Percentiles rank a stretch among this genome's conserved stretches.
phyloP scores from a whole-genome alignment of 2,797 vertebrate species.

The Lateolabrax maculatus region DNA sequence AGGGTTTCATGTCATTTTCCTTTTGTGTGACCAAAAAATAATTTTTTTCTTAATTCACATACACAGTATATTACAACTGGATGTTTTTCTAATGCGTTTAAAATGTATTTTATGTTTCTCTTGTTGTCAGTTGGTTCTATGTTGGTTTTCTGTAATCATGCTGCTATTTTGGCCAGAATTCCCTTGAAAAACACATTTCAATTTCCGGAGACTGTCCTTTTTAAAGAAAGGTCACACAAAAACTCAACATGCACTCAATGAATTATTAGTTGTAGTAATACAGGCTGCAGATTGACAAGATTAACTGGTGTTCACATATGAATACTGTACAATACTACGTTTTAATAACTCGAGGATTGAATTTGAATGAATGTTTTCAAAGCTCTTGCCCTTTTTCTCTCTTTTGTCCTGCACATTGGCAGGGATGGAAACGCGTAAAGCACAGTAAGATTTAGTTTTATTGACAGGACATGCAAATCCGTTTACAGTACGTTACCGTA shows the following conservation, averaged over 20 bases:
- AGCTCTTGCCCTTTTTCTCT: background rate
- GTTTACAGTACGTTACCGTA: no score
- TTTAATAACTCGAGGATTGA: background rate
- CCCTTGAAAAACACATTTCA: conserved; percentile 25
- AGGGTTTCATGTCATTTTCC: conserved; percentile 27
- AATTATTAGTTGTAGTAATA: conserved; percentile 6
- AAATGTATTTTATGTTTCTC: background rate
- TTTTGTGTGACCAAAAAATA: background rate
- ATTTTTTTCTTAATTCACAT: background rate
- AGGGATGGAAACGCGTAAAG: background rate
- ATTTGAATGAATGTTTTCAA: background rate
- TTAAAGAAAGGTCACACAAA: conserved; percentile 38
- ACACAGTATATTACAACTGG: background rate
- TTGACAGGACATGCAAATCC: background rate
- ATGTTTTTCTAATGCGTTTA: background rate
- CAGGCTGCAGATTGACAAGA: background rate
- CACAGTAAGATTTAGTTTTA: background rate
- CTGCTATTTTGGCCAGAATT: background rate
- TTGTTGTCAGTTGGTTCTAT: background rate
- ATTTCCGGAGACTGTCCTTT: conserved; percentile 5
- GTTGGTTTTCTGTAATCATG: conserved; percentile 9
- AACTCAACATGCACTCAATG: background rate
- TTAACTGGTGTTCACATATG: conserved; percentile 10
- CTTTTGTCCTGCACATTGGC: background rate
- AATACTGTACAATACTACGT: background rate